Percentiles rank a stretch among this genome's conserved stretches.
These are phyloP conservation scores for Raja brachyura DNA, from an alignment of 2,113 vertebrate genomes.

Conservation along the genomic window DNA sequence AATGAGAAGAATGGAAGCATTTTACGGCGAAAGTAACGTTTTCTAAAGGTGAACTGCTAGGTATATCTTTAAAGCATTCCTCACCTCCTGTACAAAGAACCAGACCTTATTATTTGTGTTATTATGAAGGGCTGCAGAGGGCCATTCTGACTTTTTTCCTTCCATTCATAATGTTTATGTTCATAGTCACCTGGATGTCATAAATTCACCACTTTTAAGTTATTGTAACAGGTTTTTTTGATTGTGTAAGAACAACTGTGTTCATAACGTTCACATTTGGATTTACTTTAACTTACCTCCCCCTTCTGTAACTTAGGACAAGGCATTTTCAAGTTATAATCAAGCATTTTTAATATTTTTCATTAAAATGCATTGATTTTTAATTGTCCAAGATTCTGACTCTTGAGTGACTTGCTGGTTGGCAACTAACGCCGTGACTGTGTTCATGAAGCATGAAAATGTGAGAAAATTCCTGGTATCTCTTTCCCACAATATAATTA, in stretches of 20 bases:
- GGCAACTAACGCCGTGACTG: background rate
- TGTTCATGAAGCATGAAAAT: background rate
- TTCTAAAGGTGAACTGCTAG: background rate
- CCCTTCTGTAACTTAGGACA: background rate
- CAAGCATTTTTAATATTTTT: background rate
- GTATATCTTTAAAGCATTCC: background rate
- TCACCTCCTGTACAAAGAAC: background rate
- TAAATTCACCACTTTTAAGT: background rate
- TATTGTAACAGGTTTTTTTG: conserved; percentile 10
- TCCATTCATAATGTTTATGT: conserved; percentile 19
- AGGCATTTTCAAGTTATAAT: background rate
- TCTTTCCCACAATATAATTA: conserved; percentile 17
- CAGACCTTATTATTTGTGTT: background rate
- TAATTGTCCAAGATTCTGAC: background rate
- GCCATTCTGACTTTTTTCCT: background rate
- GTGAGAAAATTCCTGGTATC: background rate
- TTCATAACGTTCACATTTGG: conserved; percentile 15
- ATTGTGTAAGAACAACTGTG: conserved; percentile 19
- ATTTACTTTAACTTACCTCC: background rate
- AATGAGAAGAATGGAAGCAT: background rate
- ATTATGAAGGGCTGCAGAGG: background rate
- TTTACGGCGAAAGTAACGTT: background rate
- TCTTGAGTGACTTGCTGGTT: background rate
- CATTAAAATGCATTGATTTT: conserved; percentile 6
- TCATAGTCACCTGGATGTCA: background rate